phyloP scores from a whole-genome alignment of 1,140 invertebrate genomes.

The Trichonephila clavata region DNA sequence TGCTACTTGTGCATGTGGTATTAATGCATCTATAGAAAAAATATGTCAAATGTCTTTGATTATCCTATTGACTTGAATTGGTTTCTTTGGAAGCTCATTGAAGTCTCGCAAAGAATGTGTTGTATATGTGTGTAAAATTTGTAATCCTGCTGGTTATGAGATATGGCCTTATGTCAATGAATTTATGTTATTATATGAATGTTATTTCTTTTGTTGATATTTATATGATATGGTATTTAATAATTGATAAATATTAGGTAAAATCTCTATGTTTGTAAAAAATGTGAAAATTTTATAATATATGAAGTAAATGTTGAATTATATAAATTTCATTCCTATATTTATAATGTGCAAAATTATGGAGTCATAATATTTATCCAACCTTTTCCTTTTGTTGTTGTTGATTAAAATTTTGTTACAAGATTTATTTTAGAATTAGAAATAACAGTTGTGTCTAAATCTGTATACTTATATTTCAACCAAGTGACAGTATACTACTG shows the following conservation, averaged over 20 bases:
- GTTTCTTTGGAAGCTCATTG: too few relatives aligned
- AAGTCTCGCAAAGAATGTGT: neutral
- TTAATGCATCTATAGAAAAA: constrained; percentile 21
- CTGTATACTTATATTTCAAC: neutral
- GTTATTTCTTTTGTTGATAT: constrained; percentile 34
- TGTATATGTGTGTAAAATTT: neutral
- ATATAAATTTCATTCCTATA: neutral
- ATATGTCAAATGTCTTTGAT: neutral
- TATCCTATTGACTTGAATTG: neutral
- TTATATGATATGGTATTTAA: neutral
- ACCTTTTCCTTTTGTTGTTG: too few relatives aligned
- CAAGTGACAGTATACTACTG: neutral
- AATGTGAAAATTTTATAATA: constrained; percentile 15
- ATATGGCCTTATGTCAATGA: neutral
- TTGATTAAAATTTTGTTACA: too few relatives aligned
- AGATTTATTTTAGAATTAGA: too few relatives aligned
- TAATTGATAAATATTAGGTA: neutral
- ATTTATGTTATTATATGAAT: neutral
- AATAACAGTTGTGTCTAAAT: too few relatives aligned
- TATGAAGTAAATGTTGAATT: neutral
- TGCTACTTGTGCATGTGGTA: constrained; percentile 42
- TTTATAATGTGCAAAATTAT: neutral
- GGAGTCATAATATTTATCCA: neutral
- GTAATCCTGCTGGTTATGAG: neutral
- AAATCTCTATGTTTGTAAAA: neutral